Conservation (phyloP, 2,113 vertebrate genomes). For the Neogale vison region DNA sequence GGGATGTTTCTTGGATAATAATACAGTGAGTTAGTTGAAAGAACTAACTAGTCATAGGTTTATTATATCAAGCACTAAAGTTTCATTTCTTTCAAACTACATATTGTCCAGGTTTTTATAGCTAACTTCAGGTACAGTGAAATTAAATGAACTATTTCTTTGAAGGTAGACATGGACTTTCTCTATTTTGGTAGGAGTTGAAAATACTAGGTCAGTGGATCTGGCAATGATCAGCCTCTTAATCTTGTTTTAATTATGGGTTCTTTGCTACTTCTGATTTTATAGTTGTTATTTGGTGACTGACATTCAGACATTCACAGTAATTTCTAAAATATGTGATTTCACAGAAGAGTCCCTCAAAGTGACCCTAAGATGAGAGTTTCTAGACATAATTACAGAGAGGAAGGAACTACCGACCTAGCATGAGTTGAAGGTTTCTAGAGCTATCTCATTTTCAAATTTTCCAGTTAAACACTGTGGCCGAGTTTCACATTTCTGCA, state of each 20-base stretch:
- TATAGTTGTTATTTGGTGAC: constrained; percentile 54
- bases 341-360: constrained; percentile 51
- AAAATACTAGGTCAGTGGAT: constrained; percentile 26
- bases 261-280: constrained; percentile 62
- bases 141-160: constrained; percentile 50
- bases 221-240: constrained; percentile 57
- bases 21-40: constrained; percentile 42
- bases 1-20: neutral
- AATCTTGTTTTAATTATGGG: constrained; percentile 71
- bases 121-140: constrained; percentile 20
- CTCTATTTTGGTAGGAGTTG: neutral
- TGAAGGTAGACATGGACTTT: constrained; percentile 14
- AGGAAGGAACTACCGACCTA: constrained; percentile 58
- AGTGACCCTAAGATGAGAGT: constrained; percentile 68
- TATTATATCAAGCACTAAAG: constrained; percentile 64
- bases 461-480: constrained; percentile 58
- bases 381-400: constrained; percentile 57
- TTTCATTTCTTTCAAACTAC: constrained; percentile 54
- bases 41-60: constrained; percentile 5
- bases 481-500: neutral
- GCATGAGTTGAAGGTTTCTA: constrained; percentile 64
- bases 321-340: constrained; percentile 65
- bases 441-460: constrained; percentile 70
- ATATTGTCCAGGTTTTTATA: constrained; percentile 34
- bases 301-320: constrained; percentile 59